Evolutionary conservation across 1,140 invertebrate species (phyloP), one percentile per base, ranked within the genome.

Genomic region (Leptinotarsa defecta): DNA sequence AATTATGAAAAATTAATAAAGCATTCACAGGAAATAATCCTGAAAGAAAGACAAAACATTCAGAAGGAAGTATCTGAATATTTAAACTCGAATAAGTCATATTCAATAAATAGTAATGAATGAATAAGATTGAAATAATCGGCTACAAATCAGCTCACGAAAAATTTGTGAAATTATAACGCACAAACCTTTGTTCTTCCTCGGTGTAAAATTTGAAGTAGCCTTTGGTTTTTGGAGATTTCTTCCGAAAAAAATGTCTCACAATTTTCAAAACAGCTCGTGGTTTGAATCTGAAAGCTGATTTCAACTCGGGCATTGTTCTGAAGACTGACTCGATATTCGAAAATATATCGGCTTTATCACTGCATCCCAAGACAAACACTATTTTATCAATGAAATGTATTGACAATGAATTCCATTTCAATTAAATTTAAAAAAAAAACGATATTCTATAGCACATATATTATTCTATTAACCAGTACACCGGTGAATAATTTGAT

Each of bases 121-220:
- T 34, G 27, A 34, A 27, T 27, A 5, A 5, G 27, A 34, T 34
- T 34, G 6, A 34, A 34, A 43, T 43, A 43, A 43, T 43, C 8
- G 34, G 6, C 8, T 43, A 3, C 34, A 43, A 43, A 43, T 43
- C 34, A 43, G 34, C 8, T 43, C 8, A 43, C 1, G 34, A 43
- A 43, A 43, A 6, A 43, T 11, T 34, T 34, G 27, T 43, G 34
- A 43, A 43, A 43, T 43, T 43, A 43, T 34, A 52, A 52, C 13
- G 17, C 15, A 57, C 52, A 57, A 57, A 68, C 67, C 67, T 68
- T 48, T 68, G 67, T 68, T 68, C 67, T 49, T 68, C 67, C 19
- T 68, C 67, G 17, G 67, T 68, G 2, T 68, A 68, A 48, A 68
- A 68, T 48, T 48, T 68, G 34, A 68, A 68, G 43, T 68, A 68